Evolutionary conservation across 2,113 vertebrate species (phyloP), one percentile per base, ranked within the genome.

Genomic region (Oceanodroma tethys): DNA sequence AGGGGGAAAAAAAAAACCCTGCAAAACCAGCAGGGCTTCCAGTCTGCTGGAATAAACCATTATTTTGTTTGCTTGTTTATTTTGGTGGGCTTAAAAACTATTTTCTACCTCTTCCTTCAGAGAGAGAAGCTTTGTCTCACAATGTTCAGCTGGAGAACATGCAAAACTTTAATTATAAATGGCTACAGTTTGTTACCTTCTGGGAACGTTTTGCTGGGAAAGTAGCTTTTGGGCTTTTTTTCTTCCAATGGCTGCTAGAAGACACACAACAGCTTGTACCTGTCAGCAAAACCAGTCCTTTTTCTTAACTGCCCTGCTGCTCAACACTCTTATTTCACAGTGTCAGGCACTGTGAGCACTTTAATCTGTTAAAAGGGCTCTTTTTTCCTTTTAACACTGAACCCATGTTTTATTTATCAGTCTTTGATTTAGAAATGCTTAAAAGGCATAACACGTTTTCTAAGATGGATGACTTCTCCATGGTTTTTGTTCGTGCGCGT

Each of bases 321-420:
- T 97, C 90, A 94, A 78, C 91, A 86, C 95, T 93, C 94, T 90
- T 92, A 95, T 97, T 95, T 96, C 94, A 95, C 86, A 82, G 71
- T 96, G 96, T 97, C 97, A 97, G 95, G 90, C 72, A 84, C 88
- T 43, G 79, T 96, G 95, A 97, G 88, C 91, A 91, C 96, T 98
- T 98, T 97, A 97, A 97, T 97, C 96, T 95, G 96, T 97, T 97
- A 96, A 97, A 97, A 97, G 96, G 94, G 71, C 90, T 86, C 94
- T 93, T 95, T 96, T 90, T 86, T 8, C 91, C 94, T 91, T 95
- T 96, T 96, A 97, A 96, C 95, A 90, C 74, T 30, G 67, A 96
- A 76, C 45, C 86, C 81, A 96, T 97, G 96, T 97, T 98, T 97
- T 97, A 97, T 98, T 97, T 97, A 97, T 97, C 91, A 97, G 96